Percentiles rank a stretch among this genome's conserved stretches.
These are phyloP conservation scores for Nephrotoma appendiculata DNA, from an alignment of 2,888 invertebrate species.

Conservation along the genomic window DNA sequence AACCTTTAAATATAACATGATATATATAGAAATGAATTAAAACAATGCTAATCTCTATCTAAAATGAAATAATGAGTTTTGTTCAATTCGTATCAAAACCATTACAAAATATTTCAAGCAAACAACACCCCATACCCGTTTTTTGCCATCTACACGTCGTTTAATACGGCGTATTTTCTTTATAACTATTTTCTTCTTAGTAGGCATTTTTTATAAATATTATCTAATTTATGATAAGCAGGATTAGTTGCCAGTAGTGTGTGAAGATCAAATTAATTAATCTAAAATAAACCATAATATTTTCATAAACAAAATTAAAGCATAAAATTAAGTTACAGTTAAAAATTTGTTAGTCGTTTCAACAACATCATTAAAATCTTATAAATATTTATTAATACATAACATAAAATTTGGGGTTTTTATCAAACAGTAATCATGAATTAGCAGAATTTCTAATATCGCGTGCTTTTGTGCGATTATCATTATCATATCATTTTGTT, in stretches of 20 bases:
- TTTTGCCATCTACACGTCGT: not conserved
- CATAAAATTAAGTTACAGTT: not conserved
- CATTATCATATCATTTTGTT: not conserved
- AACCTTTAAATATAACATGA: not conserved
- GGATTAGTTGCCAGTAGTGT: not conserved
- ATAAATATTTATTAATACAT: not conserved
- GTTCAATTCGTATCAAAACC: not conserved
- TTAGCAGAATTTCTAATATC: not conserved
- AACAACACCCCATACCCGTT: not conserved
- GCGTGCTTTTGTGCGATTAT: not conserved
- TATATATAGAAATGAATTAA: not conserved
- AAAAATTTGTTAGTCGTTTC: not conserved
- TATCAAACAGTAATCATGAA: not conserved
- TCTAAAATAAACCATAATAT: not conserved
- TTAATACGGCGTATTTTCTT: not conserved
- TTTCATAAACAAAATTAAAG: not conserved
- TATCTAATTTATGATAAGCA: not conserved
- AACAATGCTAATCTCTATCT: not conserved
- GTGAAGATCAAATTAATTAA: not conserved
- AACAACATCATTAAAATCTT: not conserved
- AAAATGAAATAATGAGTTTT: not conserved
- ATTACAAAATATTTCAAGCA: not conserved
- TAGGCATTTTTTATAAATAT: not conserved
- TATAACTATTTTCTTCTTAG: not conserved
- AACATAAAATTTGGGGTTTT: not conserved